Conservation (phyloP, 23 tunicate genomes). For the Clavelina lepadiformis region DNA sequence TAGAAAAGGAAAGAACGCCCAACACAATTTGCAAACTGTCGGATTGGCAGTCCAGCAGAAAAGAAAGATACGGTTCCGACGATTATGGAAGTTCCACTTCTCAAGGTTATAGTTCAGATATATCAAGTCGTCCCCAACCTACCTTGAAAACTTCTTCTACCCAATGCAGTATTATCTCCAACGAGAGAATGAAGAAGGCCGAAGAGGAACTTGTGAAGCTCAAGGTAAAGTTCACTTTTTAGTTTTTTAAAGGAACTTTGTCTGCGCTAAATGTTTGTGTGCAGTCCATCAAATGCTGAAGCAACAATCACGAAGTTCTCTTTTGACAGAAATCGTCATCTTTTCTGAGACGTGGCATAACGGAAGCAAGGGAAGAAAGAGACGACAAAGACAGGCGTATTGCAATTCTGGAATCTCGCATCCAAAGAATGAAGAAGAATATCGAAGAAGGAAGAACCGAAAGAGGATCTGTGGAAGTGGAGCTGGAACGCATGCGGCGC, state of each 20-base stretch:
- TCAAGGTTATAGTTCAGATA: no score
- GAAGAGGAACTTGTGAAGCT: constrained; percentile 26
- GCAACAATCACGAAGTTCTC: background rate
- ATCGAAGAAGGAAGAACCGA: constrained; percentile 40
- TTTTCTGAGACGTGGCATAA: constrained; percentile 49
- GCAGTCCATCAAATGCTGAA: background rate
- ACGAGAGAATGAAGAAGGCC: constrained; percentile 1
- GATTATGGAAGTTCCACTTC: no score
- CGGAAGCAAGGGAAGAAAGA: constrained; percentile 70
- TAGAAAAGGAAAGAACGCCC: no score
- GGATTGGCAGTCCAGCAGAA: no score
- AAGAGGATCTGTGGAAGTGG: constrained; percentile 55
- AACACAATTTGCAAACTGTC: no score
- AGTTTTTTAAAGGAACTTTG: background rate
- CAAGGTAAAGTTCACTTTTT: constrained; percentile 21
- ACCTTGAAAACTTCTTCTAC: constrained; percentile 28
- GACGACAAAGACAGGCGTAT: constrained; percentile 76
- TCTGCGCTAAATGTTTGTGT: background rate
- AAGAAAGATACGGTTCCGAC: no score
- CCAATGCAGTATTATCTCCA: constrained; percentile 31
- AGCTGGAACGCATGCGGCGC: constrained; percentile 34
- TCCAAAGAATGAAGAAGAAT: constrained; percentile 58
- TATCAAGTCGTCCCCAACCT: no score
- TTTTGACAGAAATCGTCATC: constrained; percentile 40
- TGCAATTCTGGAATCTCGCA: constrained; percentile 50